Percentiles rank a stretch among this genome's conserved stretches.
These are phyloP conservation scores for Chaetodon trifascialis DNA, from an alignment of 2,113 vertebrate genomes.

Conservation along the genomic window DNA sequence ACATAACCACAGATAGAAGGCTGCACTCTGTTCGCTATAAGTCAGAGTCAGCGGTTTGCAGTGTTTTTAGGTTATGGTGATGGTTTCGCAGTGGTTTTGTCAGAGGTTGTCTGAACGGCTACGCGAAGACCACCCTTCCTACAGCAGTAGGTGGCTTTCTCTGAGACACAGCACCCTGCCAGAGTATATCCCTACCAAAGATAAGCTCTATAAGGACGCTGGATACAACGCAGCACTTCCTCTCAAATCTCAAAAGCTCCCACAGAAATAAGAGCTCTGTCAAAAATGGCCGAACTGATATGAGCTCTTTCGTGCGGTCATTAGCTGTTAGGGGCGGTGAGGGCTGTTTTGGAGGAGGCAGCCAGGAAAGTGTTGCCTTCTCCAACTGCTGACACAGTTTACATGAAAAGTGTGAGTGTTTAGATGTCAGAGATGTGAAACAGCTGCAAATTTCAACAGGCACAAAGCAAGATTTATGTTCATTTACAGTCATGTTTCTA, in stretches of 20 bases:
- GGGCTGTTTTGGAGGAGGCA: background rate
- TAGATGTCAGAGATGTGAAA: background rate
- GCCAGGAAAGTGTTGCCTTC: constrained; percentile 11
- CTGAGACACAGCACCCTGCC: constrained; percentile 45
- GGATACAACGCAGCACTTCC: constrained; percentile 24
- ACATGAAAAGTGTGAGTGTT: background rate
- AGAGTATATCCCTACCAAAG: constrained; percentile 49
- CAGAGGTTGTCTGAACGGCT: background rate
- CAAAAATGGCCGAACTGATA: constrained; percentile 27
- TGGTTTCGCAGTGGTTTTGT: background rate
- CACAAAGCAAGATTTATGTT: background rate
- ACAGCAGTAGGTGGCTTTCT: constrained; percentile 64
- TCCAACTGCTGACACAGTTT: background rate
- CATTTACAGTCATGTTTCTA: background rate
- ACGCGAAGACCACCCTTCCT: background rate
- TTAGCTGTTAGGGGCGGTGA: background rate
- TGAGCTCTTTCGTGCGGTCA: background rate
- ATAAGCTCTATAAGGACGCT: constrained; percentile 46
- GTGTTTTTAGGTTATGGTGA: background rate
- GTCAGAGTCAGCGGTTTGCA: background rate
- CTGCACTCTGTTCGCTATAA: background rate
- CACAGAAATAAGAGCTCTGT: constrained; percentile 16
- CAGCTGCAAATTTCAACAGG: background rate
- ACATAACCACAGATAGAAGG: background rate
- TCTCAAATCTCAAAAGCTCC: constrained; percentile 27